Evolutionary conservation across 2,797 vertebrate species (phyloP), one percentile per base, ranked within the genome.

Genomic region (Sorex maritimensis): DNA sequence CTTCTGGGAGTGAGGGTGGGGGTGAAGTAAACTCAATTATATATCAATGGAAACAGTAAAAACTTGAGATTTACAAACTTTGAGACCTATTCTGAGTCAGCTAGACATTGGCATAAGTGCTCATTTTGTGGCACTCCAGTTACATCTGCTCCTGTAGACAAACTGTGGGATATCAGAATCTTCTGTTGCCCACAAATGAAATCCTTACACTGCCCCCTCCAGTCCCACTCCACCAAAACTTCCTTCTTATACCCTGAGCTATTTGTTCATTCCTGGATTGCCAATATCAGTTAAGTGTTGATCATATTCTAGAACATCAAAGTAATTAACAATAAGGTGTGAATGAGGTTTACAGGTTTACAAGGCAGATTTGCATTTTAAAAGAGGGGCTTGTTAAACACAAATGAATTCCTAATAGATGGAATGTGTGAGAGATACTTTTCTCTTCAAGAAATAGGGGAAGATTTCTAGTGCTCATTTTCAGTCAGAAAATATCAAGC

Each of bases 251-350:
- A 80, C 81, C 49, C 23, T 41, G 63, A 95, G 81, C 81, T 95
- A 30, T 93, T 96, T 94, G 87, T 95, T 95, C 91, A 85, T 95
- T 93, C 91, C 74, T 78, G 72, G 63, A 94, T 93, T 95, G 79
- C 87, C 96, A 92, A 96, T 93, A 97, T 94, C 94, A 94, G 92
- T 92, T 95, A 96, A 95, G 94, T 96, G 95, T 91, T 96, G 95
- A 95, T 97, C 95, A 91, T 58, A 94, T 95, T 94, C 94, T 96
- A 96, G 84, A 95, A 95, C 81, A 95, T 92, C 89, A 90, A 75
- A 90, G 68, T 95, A 94, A 96, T 96, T 96, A 97, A 85, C 93
- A 96, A 88, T 95, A 96, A 96, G 92, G 89, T 97, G 96, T 95
- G 95, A 97, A 93, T 65, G 91, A 94, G 74, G 92, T 94, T 96